These are phyloP conservation scores for Sebastes cheni DNA, from an alignment of 2,797 vertebrate species.

Conservation along the genomic window DNA sequence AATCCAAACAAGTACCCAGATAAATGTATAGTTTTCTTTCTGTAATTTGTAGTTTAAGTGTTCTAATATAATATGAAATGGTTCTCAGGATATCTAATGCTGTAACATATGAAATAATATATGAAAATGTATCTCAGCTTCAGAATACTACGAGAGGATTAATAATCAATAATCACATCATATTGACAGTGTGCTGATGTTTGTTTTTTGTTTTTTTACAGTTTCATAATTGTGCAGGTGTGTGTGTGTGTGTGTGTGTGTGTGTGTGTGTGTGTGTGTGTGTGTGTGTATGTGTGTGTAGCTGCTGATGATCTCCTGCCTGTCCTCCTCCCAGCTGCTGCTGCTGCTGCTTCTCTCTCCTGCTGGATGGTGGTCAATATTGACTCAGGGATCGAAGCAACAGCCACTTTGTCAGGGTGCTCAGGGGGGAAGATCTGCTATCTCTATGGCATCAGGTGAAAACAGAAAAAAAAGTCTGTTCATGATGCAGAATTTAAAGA, in stretches of 20 bases:
- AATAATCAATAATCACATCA: background rate
- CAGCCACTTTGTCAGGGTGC: conserved; percentile 72
- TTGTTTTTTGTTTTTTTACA: background rate
- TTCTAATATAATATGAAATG: background rate
- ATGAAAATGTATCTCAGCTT: background rate
- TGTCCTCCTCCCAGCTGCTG: conserved; percentile 40
- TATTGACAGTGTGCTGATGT: background rate
- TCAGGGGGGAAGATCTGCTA: conserved; percentile 31
- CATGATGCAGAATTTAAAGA: background rate
- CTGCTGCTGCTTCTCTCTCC: conserved; percentile 51
- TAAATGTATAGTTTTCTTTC: background rate
- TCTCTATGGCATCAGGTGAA: conserved; percentile 69
- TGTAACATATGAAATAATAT: background rate
- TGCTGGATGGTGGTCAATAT: conserved; percentile 77
- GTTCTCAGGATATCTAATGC: background rate
- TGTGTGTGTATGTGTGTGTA: background rate
- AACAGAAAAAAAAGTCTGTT: conserved; percentile 50
- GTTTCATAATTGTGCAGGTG: background rate
- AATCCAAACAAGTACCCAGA: background rate
- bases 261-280: background rate
- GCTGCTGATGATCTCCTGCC: conserved; percentile 22
- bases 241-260: background rate
- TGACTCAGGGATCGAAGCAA: conserved; percentile 79
- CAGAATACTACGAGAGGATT: background rate
- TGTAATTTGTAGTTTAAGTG: background rate